Evolutionary conservation across 2,797 vertebrate genomes (phyloP), one percentile per base, ranked within the genome.

Genomic region (Typhlichthys eigenmanni): DNA sequence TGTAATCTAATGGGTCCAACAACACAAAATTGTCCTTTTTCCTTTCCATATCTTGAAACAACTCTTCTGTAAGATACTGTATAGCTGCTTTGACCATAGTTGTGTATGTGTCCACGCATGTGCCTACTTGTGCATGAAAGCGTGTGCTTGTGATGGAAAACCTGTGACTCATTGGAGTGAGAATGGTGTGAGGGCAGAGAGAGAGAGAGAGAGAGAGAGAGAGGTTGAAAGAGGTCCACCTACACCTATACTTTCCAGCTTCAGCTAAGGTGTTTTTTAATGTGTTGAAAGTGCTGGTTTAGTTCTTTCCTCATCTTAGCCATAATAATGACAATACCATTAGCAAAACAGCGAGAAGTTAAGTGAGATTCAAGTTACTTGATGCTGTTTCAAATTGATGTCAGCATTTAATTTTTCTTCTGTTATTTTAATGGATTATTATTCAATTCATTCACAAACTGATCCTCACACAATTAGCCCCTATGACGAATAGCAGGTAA

Each of bases 201-300:
- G 75, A 64, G 67, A 69, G 60, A 4, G 55, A 79, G 69, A 68
- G 49, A 58, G 55, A 81, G 75, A 66, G 67, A 69, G 60, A 4
- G 55, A 80, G 69, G 69, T 62, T 71, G 74, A 71, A 79, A 68
- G 54, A 57, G 48, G 14, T 68, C 48, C 58, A 13, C 46, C 61
- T 13, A 12, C 62, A 75, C 59, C 71, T 70, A 72, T 13, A 29
- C 74, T 68, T 60, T 75, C 60, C 59, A 74, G 68, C 53, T 57
- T 69, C 6, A 56, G 55, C 71, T 55, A 70, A 67, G 69, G 80
- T 43, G 70, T 84, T 65, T 34, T 48, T 64, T 19, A 49, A 75
- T 58, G 72, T 80, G 76, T 75, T 73, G 56, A 74, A 72, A 19
- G 69, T 70, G 13, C 49, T 17, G 73, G 62, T 68, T 78, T 59